phyloP scores from a whole-genome alignment of 1,140 invertebrate genomes.

The Aphaenogaster rudis region DNA sequence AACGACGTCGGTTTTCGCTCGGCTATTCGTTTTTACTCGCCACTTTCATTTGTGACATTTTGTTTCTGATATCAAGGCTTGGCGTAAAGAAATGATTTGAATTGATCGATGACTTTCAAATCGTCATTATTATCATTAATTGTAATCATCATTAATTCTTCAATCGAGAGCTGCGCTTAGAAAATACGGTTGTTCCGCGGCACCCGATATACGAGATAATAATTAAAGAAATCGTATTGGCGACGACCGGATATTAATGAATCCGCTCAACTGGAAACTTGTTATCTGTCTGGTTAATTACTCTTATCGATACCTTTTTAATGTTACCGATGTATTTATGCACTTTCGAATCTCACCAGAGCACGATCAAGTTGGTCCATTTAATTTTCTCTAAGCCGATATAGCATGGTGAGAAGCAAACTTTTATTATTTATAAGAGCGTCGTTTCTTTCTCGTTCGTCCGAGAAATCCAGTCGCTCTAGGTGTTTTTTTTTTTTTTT shows the following conservation, averaged over 20 bases:
- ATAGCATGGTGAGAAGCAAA: neutral
- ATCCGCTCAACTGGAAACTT: conserved; percentile 11
- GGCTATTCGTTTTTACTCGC: neutral
- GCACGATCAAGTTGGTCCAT: conserved; percentile 4
- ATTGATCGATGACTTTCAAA: neutral
- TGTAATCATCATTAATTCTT: neutral
- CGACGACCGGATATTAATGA: conserved; percentile 33
- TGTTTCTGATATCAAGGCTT: too few relatives aligned
- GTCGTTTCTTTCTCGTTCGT: neutral
- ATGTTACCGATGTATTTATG: conserved; percentile 3
- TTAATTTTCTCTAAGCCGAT: conserved; percentile 31
- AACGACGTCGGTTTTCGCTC: conserved; percentile 2
- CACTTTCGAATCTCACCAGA: conserved; percentile 32
- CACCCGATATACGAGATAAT: neutral
- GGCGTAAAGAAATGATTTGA: neutral
- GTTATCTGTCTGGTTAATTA: conserved; percentile 42
- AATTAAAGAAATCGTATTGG: conserved; percentile 23
- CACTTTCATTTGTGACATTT: neutral
- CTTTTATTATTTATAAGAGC: conserved; percentile 1
- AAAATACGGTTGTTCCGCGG: neutral
- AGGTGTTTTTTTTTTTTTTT: neutral
- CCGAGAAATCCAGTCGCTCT: conserved; percentile 15
- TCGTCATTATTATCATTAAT: neutral
- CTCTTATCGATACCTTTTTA: conserved; percentile 42
- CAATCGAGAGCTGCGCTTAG: neutral